Evolutionary conservation across 2,888 invertebrate genomes (phyloP).

Genomic region (Drosophila macrothrix): DNA sequence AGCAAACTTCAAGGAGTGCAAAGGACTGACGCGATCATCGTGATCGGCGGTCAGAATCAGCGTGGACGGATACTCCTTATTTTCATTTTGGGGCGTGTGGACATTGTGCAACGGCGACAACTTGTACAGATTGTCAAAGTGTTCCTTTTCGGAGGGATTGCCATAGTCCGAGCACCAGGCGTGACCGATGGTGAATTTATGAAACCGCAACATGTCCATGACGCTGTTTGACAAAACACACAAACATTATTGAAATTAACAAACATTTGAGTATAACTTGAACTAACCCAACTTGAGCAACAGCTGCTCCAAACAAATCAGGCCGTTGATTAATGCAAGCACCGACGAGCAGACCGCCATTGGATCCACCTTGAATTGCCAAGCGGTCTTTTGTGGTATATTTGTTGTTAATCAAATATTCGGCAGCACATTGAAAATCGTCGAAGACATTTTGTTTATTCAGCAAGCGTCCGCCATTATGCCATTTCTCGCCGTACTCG

Average conservation of each 20-base stretch:
- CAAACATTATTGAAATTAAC: not conserved
- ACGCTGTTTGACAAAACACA: slow-evolving; percentile 88
- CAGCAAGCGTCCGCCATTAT: slow-evolving; percentile 94
- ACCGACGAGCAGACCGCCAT: slow-evolving; percentile 98
- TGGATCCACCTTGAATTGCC: slow-evolving; percentile 97
- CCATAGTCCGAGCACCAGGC: slow-evolving; percentile 99
- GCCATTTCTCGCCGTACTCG: slow-evolving; percentile 99
- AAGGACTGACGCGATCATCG: slow-evolving; percentile 98
- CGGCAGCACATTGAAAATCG: slow-evolving; percentile 97
- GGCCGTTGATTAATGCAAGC: slow-evolving; percentile 98
- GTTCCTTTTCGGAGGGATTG: slow-evolving; percentile 92
- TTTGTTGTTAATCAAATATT: slow-evolving; percentile 92
- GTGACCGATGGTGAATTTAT: slow-evolving; percentile 98
- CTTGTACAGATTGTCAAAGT: slow-evolving; percentile 93
- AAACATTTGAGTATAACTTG: not conserved
- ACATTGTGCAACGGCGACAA: slow-evolving; percentile 98
- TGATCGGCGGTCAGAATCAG: slow-evolving; percentile 98
- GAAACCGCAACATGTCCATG: slow-evolving; percentile 98
- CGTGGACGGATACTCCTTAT: slow-evolving; percentile 94
- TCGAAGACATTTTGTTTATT: slow-evolving; percentile 99
- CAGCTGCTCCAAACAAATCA: slow-evolving; percentile 95
- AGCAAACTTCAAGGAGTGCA: slow-evolving; percentile 97
- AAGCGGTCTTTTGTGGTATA: slow-evolving; percentile 92
- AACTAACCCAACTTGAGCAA: slow-evolving; percentile 96
- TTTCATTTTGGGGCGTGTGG: slow-evolving; percentile 86